Evolutionary conservation across 2,113 vertebrate genomes (phyloP).

Genomic region (Nannobrachium achirus): DNA sequence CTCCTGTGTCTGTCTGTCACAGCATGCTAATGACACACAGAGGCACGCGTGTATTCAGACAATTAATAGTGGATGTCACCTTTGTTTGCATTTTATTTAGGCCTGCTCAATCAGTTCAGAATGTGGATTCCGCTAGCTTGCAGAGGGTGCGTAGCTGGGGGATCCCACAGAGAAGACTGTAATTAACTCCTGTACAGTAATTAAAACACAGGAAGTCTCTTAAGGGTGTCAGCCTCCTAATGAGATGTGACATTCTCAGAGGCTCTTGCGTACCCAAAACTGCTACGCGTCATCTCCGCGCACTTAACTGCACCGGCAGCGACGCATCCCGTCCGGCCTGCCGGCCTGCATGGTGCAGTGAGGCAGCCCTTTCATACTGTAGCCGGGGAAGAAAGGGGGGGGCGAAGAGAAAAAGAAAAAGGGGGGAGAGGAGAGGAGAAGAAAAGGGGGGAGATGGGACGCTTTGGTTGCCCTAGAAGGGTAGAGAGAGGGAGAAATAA

Average conservation of each 20-base stretch:
- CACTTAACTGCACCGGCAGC: background rate
- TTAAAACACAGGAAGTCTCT: constrained; percentile 84
- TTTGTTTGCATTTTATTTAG: constrained; percentile 1
- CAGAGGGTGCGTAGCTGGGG: constrained; percentile 41
- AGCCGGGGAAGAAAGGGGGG: constrained; percentile 3
- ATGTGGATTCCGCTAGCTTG: constrained; percentile 11
- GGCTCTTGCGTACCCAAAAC: constrained; percentile 76
- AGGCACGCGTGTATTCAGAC: constrained; percentile 1
- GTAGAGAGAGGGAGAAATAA: constrained; percentile 68
- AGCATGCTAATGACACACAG: too few relatives aligned
- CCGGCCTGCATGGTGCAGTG: background rate
- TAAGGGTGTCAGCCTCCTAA: constrained; percentile 82
- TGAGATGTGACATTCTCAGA: constrained; percentile 85
- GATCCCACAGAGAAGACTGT: constrained; percentile 63
- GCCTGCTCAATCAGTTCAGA: constrained; percentile 34
- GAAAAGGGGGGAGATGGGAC: constrained; percentile 69
- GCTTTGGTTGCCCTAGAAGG: constrained; percentile 59
- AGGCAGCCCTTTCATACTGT: background rate
- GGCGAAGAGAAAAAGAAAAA: constrained; percentile 46
- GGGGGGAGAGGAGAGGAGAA: constrained; percentile 66
- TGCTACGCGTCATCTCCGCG: constrained; percentile 69
- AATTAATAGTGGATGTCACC: too few relatives aligned
- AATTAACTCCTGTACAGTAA: constrained; percentile 91
- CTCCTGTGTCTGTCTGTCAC: too few relatives aligned
- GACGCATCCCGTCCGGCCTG: background rate